phyloP scores from a whole-genome alignment of 2,113 vertebrate genomes.

The Hepsetus odoe region DNA sequence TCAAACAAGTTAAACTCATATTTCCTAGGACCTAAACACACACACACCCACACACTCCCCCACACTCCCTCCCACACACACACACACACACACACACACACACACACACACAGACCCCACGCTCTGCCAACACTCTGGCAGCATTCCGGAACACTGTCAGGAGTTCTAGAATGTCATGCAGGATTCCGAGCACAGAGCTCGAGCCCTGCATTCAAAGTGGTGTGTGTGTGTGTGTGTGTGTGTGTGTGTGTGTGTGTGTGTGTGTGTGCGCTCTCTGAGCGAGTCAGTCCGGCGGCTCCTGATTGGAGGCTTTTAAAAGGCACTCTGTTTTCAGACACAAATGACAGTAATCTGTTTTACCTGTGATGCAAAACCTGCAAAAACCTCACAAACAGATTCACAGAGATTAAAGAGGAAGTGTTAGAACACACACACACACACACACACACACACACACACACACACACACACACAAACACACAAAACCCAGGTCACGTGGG shows the following conservation, averaged over 20 bases:
- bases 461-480: neutral
- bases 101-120: no score
- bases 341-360: conserved; percentile 33
- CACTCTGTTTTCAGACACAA: conserved; percentile 12
- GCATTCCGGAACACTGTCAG: no score
- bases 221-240: neutral
- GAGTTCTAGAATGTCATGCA: no score
- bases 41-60: neutral
- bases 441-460: neutral
- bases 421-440: neutral
- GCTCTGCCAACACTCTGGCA: no score
- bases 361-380: conserved; percentile 10
- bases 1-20: conserved; percentile 24
- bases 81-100: neutral
- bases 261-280: neutral
- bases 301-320: conserved; percentile 26
- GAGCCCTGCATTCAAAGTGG: neutral
- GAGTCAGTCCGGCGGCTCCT: neutral
- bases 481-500: neutral
- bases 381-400: neutral
- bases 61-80: neutral
- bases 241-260: conserved; percentile 5
- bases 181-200: no score
- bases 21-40: conserved; percentile 3
- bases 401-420: neutral